These are phyloP conservation scores for Sisyra nigra DNA, from an alignment of 2,888 invertebrate genomes.

Conservation along the genomic window DNA sequence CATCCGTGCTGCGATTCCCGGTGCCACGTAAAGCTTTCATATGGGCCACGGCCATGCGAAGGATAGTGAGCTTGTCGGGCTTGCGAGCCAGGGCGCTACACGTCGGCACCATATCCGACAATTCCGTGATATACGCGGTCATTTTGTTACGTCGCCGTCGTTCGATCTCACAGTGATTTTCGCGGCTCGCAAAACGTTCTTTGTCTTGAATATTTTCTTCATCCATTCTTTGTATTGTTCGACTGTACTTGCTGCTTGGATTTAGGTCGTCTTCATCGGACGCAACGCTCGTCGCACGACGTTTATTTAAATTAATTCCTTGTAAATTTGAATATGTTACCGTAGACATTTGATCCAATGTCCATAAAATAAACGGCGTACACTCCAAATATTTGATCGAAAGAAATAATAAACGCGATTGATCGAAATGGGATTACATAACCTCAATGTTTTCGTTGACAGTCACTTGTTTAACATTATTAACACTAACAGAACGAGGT, in stretches of 20 bases:
- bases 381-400: not conserved
- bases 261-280: slow-evolving; percentile 80
- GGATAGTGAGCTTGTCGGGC: slow-evolving; percentile 96
- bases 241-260: slow-evolving; percentile 37
- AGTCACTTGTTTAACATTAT: not conserved
- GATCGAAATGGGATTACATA: not conserved
- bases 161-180: slow-evolving; percentile 99
- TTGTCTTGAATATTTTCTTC: slow-evolving; percentile 92
- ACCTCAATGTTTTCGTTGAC: slow-evolving; percentile 2
- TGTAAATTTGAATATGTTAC: slow-evolving; percentile 31
- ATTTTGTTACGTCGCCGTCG: slow-evolving; percentile 97
- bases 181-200: slow-evolving; percentile 92
- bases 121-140: slow-evolving; percentile 98
- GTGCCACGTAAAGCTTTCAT: slow-evolving; percentile 97
- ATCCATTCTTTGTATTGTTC: slow-evolving; percentile 69
- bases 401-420: not conserved
- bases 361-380: not conserved
- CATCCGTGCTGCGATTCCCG: slow-evolving; percentile 91
- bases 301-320: slow-evolving; percentile 19
- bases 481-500: too few species aligned
- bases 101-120: slow-evolving; percentile 99
- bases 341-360: slow-evolving; percentile 29
- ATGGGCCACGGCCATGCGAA: slow-evolving; percentile 98
- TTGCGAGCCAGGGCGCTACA: slow-evolving; percentile 95
- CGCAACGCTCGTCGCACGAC: slow-evolving; percentile 3